Base-by-base conservation (phyloP, 2,113 vertebrate species). In the Eupsittula cactorum region DNA sequence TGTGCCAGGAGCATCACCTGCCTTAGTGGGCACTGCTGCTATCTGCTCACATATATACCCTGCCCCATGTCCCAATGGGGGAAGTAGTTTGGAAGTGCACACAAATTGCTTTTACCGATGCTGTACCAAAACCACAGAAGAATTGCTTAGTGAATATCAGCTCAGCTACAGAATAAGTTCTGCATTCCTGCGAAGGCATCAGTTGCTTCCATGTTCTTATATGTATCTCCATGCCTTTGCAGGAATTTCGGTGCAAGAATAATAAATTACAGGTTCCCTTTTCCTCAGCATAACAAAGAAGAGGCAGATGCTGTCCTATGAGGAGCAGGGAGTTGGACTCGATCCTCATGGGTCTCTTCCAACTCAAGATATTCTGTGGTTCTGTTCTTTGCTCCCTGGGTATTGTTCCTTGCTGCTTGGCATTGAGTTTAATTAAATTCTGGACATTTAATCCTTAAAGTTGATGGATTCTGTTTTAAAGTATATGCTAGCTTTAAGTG, bases 341-440 rank as follows among this genome's bases (percentile, higher is more conserved):
- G 1, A 35, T 59, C 33, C 21, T 59, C 9, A 14, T 59, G n/a
- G 57, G 57, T 59, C 33, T n/a, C 57, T 59, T 59, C 57, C 33
- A 59, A 24, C 21, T 59, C 1, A 21, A n/a, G 33, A 16, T 59
- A 13, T 16, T 59, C n/a, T 35, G 4, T 16, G 21, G 15, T 35
- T 23, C 21, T 59, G 33, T 59, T 95, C 33, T 92, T 82, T 93
- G 46, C 83, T 94, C 64, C 67, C 63, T 90, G 75, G 18, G 4
- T 89, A 65, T 94, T 89, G 82, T 60, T 84, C 19, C 65, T 89
- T 92, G 78, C 84, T 85, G 57, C 67, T 85, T 95, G 70, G 28
- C 82, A 35, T 55, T 59, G 59, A 76, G 63, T 94, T 93, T 94
- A 94, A 95, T 96, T 85, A 80, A 93, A 92, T 90, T 91, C 57